Evolutionary conservation across 2,888 invertebrate genomes (phyloP).

Genomic region (Odontocolon sp.): DNA sequence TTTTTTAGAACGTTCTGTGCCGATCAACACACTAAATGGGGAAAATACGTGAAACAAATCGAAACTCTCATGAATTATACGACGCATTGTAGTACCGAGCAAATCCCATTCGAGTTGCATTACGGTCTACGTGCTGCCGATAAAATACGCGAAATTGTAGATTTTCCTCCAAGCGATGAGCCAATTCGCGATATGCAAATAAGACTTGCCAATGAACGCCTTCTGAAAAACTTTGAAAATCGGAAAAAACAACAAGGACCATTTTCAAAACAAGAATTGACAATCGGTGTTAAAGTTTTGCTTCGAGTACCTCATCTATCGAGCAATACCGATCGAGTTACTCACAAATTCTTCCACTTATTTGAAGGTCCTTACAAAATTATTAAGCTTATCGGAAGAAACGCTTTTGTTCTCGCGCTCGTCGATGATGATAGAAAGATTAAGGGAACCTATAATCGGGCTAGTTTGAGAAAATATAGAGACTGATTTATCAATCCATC

Average conservation of each 20-base stretch:
- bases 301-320: conserved; percentile 32
- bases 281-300: not conserved
- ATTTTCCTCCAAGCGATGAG: conserved; percentile 25
- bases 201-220: not conserved
- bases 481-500: too few species aligned
- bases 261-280: not conserved
- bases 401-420: conserved; percentile 21
- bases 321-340: conserved; percentile 24
- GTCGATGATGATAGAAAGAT: not conserved
- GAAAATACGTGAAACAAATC: conserved; percentile 25
- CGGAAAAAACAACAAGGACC: not conserved
- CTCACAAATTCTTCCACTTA: conserved; percentile 41
- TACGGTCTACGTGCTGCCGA: not conserved
- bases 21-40: conserved; percentile 48
- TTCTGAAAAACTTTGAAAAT: not conserved
- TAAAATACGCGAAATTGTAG: conserved; percentile 19
- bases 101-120: conserved; percentile 41
- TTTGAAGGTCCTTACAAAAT: conserved; percentile 28
- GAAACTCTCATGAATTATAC: conserved; percentile 33
- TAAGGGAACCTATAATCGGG: conserved; percentile 10
- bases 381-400: not conserved
- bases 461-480: not conserved
- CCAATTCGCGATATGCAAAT: not conserved
- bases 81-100: conserved; percentile 42
- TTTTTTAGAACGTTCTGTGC: conserved; percentile 48